Evolutionary conservation across 2,888 invertebrate species (phyloP), one percentile per base, ranked within the genome.

Genomic region (Homarus gammarus): DNA sequence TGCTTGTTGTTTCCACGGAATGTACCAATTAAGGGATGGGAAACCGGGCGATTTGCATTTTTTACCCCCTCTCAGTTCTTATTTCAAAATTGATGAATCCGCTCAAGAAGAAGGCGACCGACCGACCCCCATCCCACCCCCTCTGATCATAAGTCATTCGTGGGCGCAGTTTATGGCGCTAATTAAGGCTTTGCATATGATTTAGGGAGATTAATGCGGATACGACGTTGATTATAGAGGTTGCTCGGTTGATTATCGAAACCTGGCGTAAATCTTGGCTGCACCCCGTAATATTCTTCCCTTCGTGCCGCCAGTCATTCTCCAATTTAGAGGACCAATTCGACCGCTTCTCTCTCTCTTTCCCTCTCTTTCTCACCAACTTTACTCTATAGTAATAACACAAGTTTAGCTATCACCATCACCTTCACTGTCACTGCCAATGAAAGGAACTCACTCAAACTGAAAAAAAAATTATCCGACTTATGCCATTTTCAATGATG

Each of bases 141-240:
- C 38, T 40, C 22, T 61, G 38, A 77, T 61, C 49, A 78, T 87
- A 83, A 87, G 87, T 87, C 87, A 87, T 87, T 82, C 81, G 61
- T 87, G 77, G 73, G 61, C n/a, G 49, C 75, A 72, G 49, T 89
- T 89, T 89, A 89, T 89, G 88, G 79, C 79, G 88, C 84, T 89
- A 89, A 89, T 89, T 89, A 78, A 64, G 83, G 83, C 79, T 77
- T 79, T 70, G 83, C 84, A 56, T 64, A 78, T 89, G 88, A 89
- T 89, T 89, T 84, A 89, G 78, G 70, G 78, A 84, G 88, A 89
- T 89, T 89, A 84, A 89, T 89, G 88, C 56, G 79, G 84, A 49
- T 83, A 64, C 70, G 88, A 84, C 88, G 83, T 89, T 78, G 83
- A 89, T 89, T 89, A 89, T 75, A 89, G 88, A 84, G 88, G 83